Conservation (phyloP, 1,140 invertebrate genomes). For the Listronotus bonariensis region DNA sequence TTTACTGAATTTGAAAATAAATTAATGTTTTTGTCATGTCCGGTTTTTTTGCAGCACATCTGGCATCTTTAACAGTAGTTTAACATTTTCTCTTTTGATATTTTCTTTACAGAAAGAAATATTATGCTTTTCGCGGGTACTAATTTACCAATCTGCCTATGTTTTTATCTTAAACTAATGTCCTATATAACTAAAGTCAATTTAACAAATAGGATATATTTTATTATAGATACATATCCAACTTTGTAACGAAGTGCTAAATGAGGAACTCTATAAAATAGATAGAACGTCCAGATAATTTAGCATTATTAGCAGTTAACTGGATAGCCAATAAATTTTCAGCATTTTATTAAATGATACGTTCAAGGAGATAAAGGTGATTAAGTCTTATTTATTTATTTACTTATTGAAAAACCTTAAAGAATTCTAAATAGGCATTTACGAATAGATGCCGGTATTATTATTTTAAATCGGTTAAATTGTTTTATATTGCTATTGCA, state of each 20-base stretch:
- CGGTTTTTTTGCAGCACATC: too few species aligned
- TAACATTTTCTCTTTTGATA: too few species aligned
- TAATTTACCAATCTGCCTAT: too few species aligned
- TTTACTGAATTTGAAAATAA: too few species aligned
- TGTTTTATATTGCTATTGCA: too few species aligned
- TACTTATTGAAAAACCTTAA: slow-evolving; percentile 26
- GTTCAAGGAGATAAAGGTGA: slow-evolving; percentile 26
- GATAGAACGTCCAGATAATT: slow-evolving; percentile 31
- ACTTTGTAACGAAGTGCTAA: slow-evolving; percentile 23
- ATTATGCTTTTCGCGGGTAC: too few species aligned
- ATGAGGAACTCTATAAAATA: slow-evolving; percentile 30
- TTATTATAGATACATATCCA: slow-evolving; percentile 25
- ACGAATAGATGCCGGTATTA: slow-evolving; percentile 20
- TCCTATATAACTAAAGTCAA: slow-evolving; percentile 2
- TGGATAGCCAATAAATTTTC: slow-evolving; percentile 27
- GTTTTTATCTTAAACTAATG: too few species aligned
- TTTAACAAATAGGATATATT: slow-evolving; percentile 28
- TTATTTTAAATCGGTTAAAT: slow-evolving; percentile 20
- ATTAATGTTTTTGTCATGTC: too few species aligned
- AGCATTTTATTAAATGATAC: slow-evolving; percentile 27
- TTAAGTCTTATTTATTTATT: slow-evolving; percentile 36
- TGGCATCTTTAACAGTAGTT: too few species aligned
- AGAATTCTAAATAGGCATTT: slow-evolving; percentile 15
- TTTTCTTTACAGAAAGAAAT: too few species aligned
- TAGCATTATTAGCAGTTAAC: slow-evolving; percentile 31